Percentiles rank a stretch among this genome's conserved stretches.
Conservation (phyloP, 2,888 invertebrate species). For the Ariolimax columbianus region DNA sequence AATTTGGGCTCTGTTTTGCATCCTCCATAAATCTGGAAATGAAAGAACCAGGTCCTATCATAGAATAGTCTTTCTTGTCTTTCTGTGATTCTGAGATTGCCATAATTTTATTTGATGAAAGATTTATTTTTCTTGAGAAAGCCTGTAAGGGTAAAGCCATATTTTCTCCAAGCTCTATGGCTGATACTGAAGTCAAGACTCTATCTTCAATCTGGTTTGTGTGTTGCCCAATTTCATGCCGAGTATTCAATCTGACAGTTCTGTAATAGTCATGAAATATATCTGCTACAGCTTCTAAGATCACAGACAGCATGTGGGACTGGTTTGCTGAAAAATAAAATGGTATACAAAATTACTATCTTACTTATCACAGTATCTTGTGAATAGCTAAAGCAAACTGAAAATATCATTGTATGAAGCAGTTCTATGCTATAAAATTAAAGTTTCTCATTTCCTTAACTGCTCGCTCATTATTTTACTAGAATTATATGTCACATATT, state of each 20-base stretch:
- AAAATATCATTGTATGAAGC: too few species aligned
- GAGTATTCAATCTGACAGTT: constrained; percentile 9
- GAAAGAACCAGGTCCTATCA: neutral
- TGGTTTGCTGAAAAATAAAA: constrained; percentile 12
- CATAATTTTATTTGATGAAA: neutral
- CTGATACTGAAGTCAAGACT: neutral
- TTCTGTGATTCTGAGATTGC: neutral
- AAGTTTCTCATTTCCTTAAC: too few species aligned
- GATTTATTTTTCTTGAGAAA: too few species aligned
- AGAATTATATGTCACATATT: too few species aligned
- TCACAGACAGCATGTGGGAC: constrained; percentile 25
- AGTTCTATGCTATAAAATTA: too few species aligned
- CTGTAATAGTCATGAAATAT: constrained; percentile 30
- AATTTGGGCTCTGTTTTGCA: neutral
- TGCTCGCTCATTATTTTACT: too few species aligned
- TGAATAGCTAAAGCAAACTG: too few species aligned
- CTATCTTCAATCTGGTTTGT: neutral
- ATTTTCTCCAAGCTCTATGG: neutral
- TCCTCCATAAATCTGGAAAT: neutral
- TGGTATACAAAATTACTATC: neutral
- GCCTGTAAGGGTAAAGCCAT: neutral
- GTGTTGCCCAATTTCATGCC: neutral
- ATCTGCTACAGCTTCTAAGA: constrained; percentile 43
- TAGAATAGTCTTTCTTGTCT: neutral
- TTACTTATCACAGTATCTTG: too few species aligned